Evolutionary conservation across 2,113 vertebrate species (phyloP).

Genomic region (Phylloscopus trochiloides): DNA sequence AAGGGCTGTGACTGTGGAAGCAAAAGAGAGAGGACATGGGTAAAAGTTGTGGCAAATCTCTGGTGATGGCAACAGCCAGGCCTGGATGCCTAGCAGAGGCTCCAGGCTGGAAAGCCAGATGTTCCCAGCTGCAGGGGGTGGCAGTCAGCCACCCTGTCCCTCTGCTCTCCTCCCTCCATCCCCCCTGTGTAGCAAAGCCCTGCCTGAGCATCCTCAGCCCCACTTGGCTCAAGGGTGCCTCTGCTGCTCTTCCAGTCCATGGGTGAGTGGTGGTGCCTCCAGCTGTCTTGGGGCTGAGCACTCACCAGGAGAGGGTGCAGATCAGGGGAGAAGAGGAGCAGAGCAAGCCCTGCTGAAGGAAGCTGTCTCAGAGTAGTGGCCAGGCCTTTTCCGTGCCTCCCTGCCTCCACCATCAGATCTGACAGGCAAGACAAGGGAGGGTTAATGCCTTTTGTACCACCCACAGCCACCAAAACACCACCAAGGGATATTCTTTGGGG

Average conservation of each 20-base stretch:
- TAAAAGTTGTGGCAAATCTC: background rate
- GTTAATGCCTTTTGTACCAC: background rate
- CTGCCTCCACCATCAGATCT: background rate
- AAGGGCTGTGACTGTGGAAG: background rate
- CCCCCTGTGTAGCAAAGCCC: fast-evolving
- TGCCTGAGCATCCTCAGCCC: background rate
- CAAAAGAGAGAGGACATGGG: background rate
- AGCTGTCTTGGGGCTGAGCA: background rate
- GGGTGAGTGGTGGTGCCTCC: background rate
- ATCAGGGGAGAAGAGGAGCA: background rate
- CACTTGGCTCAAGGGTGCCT: background rate
- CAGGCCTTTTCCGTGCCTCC: background rate
- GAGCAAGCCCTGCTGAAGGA: background rate
- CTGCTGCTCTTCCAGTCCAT: background rate
- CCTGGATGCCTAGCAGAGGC: background rate
- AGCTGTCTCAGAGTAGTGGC: background rate
- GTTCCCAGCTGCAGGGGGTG: background rate
- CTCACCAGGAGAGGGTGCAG: background rate
- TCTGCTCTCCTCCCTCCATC: background rate
- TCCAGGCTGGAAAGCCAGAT: background rate
- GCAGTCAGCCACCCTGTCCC: background rate
- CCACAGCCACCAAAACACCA: background rate
- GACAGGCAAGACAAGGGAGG: background rate
- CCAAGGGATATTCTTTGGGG: background rate
- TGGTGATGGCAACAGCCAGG: background rate